Conservation (phyloP, 1,140 invertebrate genomes). For the Coenobita brevimanus region DNA sequence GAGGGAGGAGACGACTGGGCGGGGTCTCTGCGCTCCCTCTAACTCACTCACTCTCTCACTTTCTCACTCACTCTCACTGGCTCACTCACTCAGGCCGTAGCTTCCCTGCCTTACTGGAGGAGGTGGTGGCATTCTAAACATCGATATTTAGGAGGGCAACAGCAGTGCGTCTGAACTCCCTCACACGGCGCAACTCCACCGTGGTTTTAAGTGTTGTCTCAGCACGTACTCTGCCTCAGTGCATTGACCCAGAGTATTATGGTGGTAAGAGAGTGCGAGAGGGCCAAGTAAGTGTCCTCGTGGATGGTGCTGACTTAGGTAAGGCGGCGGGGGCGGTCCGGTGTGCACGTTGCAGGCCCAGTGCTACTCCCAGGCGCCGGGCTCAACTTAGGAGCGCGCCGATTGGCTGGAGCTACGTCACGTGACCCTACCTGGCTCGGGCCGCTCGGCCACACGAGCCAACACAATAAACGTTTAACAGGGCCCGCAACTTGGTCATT, state of each 20-base stretch:
- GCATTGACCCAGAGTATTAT: neutral
- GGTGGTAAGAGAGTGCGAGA: neutral
- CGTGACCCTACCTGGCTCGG: slow-evolving; percentile 65
- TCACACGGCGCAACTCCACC: no score
- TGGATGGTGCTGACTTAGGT: slow-evolving; percentile 42
- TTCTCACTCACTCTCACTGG: neutral
- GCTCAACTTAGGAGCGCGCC: slow-evolving; percentile 55
- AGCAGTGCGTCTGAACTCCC: no score
- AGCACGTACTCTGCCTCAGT: no score
- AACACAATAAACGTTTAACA: slow-evolving; percentile 67
- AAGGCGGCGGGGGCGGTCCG: slow-evolving; percentile 61
- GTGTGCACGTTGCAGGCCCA: slow-evolving; percentile 62
- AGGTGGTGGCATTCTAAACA: neutral
- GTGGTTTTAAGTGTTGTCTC: no score
- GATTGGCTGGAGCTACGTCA: slow-evolving; percentile 62
- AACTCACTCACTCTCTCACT: neutral
- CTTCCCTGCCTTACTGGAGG: neutral
- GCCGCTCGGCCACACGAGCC: slow-evolving; percentile 63
- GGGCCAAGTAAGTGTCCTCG: neutral
- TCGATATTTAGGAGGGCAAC: no score
- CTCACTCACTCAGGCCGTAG: neutral
- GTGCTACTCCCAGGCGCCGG: slow-evolving; percentile 59
- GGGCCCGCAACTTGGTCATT: slow-evolving; percentile 66
- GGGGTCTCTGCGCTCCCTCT: slow-evolving; percentile 46
- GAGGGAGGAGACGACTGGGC: slow-evolving; percentile 23